Base-by-base conservation (phyloP, 2,888 invertebrate species). In the Cephus pygmeus region DNA sequence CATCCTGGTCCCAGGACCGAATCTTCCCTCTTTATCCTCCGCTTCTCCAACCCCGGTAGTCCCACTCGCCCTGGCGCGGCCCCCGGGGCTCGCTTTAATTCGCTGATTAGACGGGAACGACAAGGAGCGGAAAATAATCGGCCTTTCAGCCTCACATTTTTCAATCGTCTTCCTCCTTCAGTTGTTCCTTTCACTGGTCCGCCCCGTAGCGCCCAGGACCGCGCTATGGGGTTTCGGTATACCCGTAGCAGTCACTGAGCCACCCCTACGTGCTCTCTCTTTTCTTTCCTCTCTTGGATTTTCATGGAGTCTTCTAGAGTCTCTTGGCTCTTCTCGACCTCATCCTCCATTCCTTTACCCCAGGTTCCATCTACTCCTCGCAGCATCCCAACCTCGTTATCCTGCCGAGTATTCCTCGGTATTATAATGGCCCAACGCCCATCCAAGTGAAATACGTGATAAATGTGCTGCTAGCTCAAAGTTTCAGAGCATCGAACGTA, bases 101-200 rank as follows among this genome's bases (percentile, higher is more conserved):
- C 87, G 86, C 88, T 90, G 90, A 90, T 89, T 89, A 89, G 88
- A 87, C 87, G 86, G 85, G 82, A 84, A 85, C 85, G 85, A 87
- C 88, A 86, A 88, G 87, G 85, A 88, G 85, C 84, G 87, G 87
- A 87, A 88, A 87, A 90, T 89, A 88, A 88, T 89, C 88, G 87
- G 84, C 85, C 86, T 87, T 87, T 86, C 87, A 85, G 81, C 80
- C 78, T 83, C 81, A 79, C 84, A 87, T 88, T 88, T 90, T 88
- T 88, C 88, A 88, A 87, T 88, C 87, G 86, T 86, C 87, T 85
- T 85, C 82, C 83, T 80, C 79, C 79, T 78, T 76, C 31, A 84
- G 84, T 86, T 88, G 88, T 86, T 86, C 85, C 85, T 88, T 87
- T 86, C 86, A 85, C 79, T 83, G 83, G 80, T 81, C 79, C 73